Conservation (phyloP, 1,140 invertebrate genomes). For the Melanaphis sacchari region DNA sequence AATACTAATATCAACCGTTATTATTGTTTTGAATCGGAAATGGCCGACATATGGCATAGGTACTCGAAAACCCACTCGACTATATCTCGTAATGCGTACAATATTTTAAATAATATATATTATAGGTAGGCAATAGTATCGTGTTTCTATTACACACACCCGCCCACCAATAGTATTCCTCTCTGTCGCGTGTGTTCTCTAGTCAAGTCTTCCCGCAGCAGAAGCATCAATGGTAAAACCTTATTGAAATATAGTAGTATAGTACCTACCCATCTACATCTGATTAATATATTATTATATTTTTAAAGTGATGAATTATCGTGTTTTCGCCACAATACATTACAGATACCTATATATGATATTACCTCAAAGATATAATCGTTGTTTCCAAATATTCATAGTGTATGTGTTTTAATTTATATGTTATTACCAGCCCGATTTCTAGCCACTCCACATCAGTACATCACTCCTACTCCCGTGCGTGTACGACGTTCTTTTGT, state of each 20-base stretch:
- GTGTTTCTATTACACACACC: neutral
- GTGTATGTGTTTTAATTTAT: neutral
- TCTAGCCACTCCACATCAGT: no score
- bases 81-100: neutral
- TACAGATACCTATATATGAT: neutral
- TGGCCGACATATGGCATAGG: constrained; percentile 17
- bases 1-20: neutral
- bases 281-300: neutral
- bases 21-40: neutral
- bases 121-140: neutral
- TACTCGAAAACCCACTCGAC: constrained; percentile 22
- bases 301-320: neutral
- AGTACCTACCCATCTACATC: neutral
- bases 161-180: neutral
- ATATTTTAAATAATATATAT: neutral
- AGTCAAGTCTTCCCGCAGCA: neutral
- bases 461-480: neutral
- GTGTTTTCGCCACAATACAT: neutral
- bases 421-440: neutral
- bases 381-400: neutral
- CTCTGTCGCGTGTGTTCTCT: neutral
- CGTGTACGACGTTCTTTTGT: neutral
- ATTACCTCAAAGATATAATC: neutral
- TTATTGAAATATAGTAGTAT: neutral
- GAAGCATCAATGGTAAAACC: neutral